Conservation (phyloP, 2,113 vertebrate genomes). For the Mormyrus iriodes region DNA sequence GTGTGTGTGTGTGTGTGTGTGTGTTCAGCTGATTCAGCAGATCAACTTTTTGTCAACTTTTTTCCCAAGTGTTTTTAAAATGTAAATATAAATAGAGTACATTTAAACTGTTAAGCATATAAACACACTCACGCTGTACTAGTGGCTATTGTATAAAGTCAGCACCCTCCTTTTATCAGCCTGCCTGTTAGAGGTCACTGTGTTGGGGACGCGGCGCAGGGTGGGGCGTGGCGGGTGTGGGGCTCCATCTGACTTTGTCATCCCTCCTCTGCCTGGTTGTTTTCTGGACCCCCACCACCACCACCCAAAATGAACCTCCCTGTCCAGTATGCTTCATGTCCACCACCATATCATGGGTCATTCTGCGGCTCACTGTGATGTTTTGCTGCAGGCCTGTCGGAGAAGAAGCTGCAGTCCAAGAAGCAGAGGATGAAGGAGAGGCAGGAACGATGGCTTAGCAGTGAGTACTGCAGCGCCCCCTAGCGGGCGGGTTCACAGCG, state of each 20-base stretch:
- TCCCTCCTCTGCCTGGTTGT: background rate
- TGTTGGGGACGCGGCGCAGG: background rate
- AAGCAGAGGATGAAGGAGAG: slow-evolving; percentile 85
- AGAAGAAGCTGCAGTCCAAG: slow-evolving; percentile 55
- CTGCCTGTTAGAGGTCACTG: background rate
- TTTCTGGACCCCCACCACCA: background rate
- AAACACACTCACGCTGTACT: background rate
- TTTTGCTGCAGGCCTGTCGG: background rate
- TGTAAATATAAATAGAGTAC: too few relatives aligned
- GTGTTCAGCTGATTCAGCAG: too few relatives aligned
- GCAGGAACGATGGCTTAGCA: slow-evolving; percentile 79
- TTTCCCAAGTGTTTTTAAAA: too few relatives aligned
- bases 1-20: too few relatives aligned
- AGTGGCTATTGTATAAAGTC: background rate
- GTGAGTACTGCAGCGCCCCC: slow-evolving; percentile 60
- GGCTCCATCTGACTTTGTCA: background rate
- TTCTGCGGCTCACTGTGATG: background rate
- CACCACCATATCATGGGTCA: background rate
- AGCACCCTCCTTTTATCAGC: background rate
- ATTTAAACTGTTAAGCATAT: too few relatives aligned
- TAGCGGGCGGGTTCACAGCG: background rate
- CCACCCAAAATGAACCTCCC: background rate
- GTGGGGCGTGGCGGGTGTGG: background rate
- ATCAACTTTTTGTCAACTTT: too few relatives aligned
- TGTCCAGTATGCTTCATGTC: background rate